These are phyloP conservation scores for Oopsacas minuta DNA, from an alignment of 37 sponge, comb jelly and placozoan genomes.

Conservation along the genomic window DNA sequence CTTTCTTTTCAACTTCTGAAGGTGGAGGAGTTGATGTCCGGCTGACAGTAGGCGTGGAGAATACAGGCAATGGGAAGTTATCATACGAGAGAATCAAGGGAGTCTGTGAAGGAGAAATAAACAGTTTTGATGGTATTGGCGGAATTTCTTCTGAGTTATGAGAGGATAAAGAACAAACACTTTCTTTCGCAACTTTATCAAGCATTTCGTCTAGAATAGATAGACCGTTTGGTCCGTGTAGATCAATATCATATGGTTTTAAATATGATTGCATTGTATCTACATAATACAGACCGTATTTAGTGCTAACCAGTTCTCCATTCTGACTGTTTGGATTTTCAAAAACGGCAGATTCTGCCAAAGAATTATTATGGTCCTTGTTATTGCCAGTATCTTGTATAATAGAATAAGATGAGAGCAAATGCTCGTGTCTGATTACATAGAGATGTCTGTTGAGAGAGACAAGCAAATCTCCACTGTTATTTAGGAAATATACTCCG, in stretches of 20 bases:
- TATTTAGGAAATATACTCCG: constrained; percentile 1
- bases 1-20: background rate
- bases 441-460: background rate
- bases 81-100: background rate
- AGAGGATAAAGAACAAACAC: background rate
- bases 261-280: background rate
- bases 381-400: background rate
- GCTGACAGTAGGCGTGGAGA: background rate
- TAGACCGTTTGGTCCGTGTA: background rate
- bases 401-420: background rate
- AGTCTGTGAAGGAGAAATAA: background rate
- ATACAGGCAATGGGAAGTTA: background rate
- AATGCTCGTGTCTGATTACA: background rate
- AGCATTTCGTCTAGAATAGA: background rate
- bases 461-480: background rate
- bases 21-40: background rate
- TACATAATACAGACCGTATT: background rate
- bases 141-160: background rate
- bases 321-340: background rate
- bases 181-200: background rate
- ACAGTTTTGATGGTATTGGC: background rate
- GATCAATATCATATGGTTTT: constrained; percentile 9
- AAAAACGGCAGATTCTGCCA: background rate
- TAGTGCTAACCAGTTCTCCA: background rate
- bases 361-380: background rate